Conservation (phyloP, 2,113 vertebrate genomes). For the Strix uralensis region DNA sequence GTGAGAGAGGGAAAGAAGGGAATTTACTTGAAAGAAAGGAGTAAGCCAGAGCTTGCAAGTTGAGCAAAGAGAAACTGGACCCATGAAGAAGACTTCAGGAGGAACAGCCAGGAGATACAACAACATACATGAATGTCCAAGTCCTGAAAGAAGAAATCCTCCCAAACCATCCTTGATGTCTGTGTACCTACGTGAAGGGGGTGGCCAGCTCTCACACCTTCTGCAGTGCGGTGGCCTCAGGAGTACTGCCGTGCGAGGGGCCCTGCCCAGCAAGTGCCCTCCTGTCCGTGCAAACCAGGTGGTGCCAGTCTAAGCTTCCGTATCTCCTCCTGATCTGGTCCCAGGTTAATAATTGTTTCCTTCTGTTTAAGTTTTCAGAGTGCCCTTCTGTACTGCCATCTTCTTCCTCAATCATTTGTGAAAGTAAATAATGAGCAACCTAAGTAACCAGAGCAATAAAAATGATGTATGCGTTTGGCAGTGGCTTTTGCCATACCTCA, state of each 20-base stretch:
- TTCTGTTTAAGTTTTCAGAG: neutral
- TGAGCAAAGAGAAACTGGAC: neutral
- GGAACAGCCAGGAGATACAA: neutral
- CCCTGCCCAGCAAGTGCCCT: neutral
- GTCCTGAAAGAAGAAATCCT: neutral
- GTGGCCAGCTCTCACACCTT: neutral
- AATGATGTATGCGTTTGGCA: neutral
- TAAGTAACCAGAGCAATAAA: constrained; percentile 28
- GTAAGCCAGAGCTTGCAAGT: neutral
- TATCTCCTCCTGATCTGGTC: neutral
- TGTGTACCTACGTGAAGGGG: neutral
- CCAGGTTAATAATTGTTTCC: constrained; percentile 49
- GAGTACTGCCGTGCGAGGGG: neutral
- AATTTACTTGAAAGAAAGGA: neutral
- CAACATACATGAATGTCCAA: neutral
- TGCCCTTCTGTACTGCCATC: neutral
- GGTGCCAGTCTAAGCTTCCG: neutral
- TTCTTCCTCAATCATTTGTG: constrained; percentile 17
- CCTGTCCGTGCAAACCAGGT: neutral
- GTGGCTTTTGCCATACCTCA: neutral
- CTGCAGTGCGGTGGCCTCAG: neutral
- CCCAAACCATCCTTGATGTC: neutral
- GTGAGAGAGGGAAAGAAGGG: neutral
- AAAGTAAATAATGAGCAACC: constrained; percentile 9
- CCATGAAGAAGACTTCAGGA: neutral